Evolutionary conservation across 2,113 vertebrate genomes (phyloP), one percentile per base, ranked within the genome.

Genomic region (Thermophis baileyi): DNA sequence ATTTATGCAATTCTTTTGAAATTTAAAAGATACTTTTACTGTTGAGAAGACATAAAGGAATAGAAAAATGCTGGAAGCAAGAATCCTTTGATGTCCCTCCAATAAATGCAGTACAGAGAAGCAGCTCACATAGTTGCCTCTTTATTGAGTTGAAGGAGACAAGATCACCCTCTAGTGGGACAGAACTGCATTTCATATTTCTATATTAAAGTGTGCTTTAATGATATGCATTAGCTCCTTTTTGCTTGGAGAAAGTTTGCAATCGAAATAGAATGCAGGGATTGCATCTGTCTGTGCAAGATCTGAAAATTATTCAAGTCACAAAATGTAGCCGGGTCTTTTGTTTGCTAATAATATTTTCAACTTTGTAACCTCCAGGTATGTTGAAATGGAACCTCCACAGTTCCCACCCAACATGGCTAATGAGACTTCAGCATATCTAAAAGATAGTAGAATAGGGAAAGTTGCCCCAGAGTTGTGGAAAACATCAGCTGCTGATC

Each of bases 111-210:
- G 51, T 12, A 2, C 91, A 85, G 3, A 81, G 85, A 95, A 94
- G 69, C 90, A 12, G 69, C 95, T 94, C 95, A 90, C 92, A 91
- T 25, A 57, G 57, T 49, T 90, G 24, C 69, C 91, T 96, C 49
- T 51, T 85, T 93, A 85, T 2, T 16, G 57, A 92, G 40, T 94
- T 95, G 94, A 92, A 93, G 97, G 96, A 93, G 89, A 95, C 94
- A 94, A 97, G 96, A 96, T 91, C 95, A 94, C 97, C 97, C 97
- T 97, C 97, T 98, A 97, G 97, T 96, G 97, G 97, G 94, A 74
- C 47, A 93, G 93, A 81, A 55, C 46, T 90, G 94, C 91, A 97
- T 94, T 95, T 96, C 96, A 94, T 53, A 40, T 85, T 93, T 35
- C 16, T 49, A 93, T 30, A 46, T 20, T 46, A 44, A 93, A 1